Base-by-base conservation (phyloP, 2,797 vertebrate genomes). In the Tadarida brasiliensis region DNA sequence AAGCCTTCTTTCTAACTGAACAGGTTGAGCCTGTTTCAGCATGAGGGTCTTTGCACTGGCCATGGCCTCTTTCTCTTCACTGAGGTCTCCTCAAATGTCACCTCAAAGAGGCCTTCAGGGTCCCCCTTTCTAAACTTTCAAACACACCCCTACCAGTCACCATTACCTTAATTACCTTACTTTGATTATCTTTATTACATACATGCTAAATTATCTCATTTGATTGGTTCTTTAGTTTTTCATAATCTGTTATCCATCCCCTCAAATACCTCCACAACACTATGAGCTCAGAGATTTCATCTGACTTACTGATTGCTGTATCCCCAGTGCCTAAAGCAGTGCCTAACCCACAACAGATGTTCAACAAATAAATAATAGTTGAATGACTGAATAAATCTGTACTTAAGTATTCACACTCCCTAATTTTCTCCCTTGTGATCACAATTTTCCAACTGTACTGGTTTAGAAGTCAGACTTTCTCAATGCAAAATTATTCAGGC, bases 381-480 rank as follows among this genome's bases (percentile, higher is more conserved):
- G 26, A 91, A 90, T 44, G 30, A 74, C 57, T 73, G 39, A 54
- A 44, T 44, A 85, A 76, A 33, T 91, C 56, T 73, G 3, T 51
- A 74, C 20, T 87, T 35, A 84, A 63, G 30, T 59, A 91, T 7
- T 51, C 22, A 91, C 14, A 61, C 33, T 81, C 30, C 57, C 33
- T 47, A 78, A 84, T 84, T 77, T 76, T 81, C 47, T 77, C 39
- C 65, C 26, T 61, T 85, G 19, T 76, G 26, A 88, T 44, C 77
- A 89, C 30, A 82, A 73, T 17, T 94, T 91, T 65, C 61, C 26
- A 85, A 33, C 15, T 63, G 7, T 5, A 49, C 17, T 63, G 49
- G 11, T 57, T 91, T 76, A 93, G 19, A 94, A 92, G 11, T 65
- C 68, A 87, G 63, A 59, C 24, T 80, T 82, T 61, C 49, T 76